Percentiles rank a stretch among this genome's conserved stretches.
Conservation (phyloP, 2,888 invertebrate species). For the Mechanitis messenoides region DNA sequence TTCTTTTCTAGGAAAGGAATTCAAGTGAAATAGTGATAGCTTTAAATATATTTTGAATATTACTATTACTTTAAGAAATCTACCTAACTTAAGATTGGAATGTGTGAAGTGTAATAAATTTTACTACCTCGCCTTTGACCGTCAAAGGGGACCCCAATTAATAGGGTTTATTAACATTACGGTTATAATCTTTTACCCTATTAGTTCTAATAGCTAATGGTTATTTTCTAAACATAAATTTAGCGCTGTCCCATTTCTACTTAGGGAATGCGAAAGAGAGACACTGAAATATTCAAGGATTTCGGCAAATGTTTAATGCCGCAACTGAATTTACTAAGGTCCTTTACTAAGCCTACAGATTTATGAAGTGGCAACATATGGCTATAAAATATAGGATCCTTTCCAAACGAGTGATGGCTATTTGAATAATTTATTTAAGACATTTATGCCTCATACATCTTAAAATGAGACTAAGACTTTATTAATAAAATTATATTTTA, state of each 20-base stretch:
- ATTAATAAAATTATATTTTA: too few relatives aligned
- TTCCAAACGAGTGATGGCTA: constrained; percentile 23
- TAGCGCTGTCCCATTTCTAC: constrained; percentile 14
- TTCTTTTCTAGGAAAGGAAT: too few relatives aligned
- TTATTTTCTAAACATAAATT: constrained; percentile 22
- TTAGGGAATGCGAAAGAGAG: constrained; percentile 20
- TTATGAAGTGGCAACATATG: constrained; percentile 33
- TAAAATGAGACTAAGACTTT: background rate
- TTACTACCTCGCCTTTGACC: constrained; percentile 4
- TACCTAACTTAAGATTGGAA: background rate
- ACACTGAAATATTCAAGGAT: constrained; percentile 23
- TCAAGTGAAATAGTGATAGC: too few relatives aligned
- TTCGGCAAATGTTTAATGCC: constrained; percentile 23
- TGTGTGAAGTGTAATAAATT: background rate
- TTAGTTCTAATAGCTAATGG: constrained; percentile 21
- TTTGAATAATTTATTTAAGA: constrained; percentile 21
- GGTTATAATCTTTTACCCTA: constrained; percentile 20
- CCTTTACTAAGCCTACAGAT: constrained; percentile 27
- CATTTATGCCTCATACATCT: background rate
- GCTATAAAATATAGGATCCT: constrained; percentile 25
- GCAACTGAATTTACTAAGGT: constrained; percentile 28
- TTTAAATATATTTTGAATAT: too few relatives aligned
- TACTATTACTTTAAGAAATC: background rate
- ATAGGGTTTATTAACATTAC: constrained; percentile 17
- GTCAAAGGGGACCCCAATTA: constrained; percentile 4